Percentiles rank a stretch among this genome's conserved stretches.
These are phyloP conservation scores for Myanophis thanlyinensis DNA, from an alignment of 2,113 vertebrate species.

Conservation along the genomic window DNA sequence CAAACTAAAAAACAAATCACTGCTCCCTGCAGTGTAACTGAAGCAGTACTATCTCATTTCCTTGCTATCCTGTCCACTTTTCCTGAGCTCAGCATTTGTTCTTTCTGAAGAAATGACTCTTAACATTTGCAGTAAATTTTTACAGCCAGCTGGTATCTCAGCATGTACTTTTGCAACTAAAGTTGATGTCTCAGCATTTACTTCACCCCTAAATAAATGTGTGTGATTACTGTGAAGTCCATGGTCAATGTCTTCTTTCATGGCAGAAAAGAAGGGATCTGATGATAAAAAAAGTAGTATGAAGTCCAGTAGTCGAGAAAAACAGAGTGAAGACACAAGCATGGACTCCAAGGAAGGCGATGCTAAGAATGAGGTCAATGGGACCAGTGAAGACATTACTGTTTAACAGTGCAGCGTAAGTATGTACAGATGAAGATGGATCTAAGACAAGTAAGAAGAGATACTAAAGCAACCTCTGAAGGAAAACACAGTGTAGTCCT, in stretches of 20 bases:
- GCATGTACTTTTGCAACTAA: constrained; percentile 14
- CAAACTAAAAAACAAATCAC: neutral
- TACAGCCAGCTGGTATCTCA: neutral
- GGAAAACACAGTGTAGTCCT: constrained; percentile 99
- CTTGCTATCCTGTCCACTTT: constrained; percentile 26
- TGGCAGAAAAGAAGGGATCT: constrained; percentile 88
- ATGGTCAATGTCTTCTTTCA: constrained; percentile 78
- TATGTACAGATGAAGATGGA: constrained; percentile 99
- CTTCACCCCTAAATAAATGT: constrained; percentile 54
- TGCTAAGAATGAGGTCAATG: constrained; percentile 91
- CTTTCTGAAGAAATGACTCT: constrained; percentile 36
- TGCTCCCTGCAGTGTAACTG: neutral
- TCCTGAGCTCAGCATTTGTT: constrained; percentile 33
- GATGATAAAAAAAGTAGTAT: constrained; percentile 92
- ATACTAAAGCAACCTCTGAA: constrained; percentile 95
- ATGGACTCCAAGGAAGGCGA: constrained; percentile 89
- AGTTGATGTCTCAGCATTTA: constrained; percentile 37
- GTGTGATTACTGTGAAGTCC: constrained; percentile 72
- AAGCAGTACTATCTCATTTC: neutral
- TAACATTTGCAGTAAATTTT: constrained; percentile 33
- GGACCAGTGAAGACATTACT: constrained; percentile 96
- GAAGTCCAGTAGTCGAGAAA: constrained; percentile 90
- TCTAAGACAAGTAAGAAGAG: constrained; percentile 95
- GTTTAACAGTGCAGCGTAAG: constrained; percentile 99
- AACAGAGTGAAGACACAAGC: constrained; percentile 83